Percentiles rank a stretch among this genome's conserved stretches.
Conservation (phyloP, 2,113 vertebrate genomes). For the Nothocercus julius region DNA sequence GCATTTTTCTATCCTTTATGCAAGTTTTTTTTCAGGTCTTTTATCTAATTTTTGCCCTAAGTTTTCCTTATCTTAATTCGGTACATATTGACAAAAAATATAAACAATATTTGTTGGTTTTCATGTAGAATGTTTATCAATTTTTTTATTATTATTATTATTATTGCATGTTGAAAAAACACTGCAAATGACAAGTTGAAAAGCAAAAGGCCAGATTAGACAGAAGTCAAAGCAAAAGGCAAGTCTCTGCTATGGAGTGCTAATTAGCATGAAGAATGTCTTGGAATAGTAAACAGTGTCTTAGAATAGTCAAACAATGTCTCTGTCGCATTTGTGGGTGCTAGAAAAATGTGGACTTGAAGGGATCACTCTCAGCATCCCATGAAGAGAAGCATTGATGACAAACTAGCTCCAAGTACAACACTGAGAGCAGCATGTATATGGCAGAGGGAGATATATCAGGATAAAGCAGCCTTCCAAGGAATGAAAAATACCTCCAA, state of each 20-base stretch:
- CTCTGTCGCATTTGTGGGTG: neutral
- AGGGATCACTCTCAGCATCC: neutral
- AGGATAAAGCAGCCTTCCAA: neutral
- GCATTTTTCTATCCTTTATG: neutral
- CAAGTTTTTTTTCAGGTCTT: neutral
- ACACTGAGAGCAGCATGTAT: rapidly evolving
- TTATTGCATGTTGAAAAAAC: neutral
- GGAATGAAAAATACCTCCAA: neutral
- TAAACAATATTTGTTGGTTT: neutral
- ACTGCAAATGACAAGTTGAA: neutral
- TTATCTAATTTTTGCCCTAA: neutral
- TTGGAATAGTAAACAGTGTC: neutral
- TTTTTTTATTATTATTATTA: neutral
- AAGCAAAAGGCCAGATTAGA: neutral
- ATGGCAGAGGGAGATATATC: neutral
- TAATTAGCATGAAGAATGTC: neutral
- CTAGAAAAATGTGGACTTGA: neutral
- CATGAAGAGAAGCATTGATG: rapidly evolving
- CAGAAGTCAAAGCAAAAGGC: neutral
- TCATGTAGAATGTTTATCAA: neutral
- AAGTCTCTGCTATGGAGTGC: neutral
- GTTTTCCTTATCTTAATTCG: neutral
- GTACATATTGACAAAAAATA: neutral
- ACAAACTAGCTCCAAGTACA: neutral
- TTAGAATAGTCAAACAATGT: neutral